These are phyloP conservation scores for Cepphus grylle DNA, from an alignment of 2,113 vertebrate species.

Conservation along the genomic window DNA sequence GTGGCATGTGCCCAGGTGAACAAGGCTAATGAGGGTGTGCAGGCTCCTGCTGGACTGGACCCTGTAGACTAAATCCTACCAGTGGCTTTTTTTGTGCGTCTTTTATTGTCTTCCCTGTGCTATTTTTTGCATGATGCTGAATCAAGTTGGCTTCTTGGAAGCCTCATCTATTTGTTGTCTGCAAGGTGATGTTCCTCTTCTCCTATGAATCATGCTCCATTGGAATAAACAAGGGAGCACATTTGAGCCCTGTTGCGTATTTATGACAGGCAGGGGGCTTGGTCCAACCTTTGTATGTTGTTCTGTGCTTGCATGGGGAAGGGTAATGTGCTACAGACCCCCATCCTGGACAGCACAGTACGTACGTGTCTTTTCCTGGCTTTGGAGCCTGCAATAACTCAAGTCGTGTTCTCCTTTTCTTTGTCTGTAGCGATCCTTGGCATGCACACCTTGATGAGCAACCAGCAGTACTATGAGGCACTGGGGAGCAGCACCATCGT, in stretches of 20 bases:
- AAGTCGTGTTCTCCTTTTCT: background rate
- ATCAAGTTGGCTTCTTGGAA: background rate
- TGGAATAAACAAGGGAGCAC: background rate
- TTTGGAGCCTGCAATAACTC: background rate
- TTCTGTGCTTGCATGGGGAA: background rate
- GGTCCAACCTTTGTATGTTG: background rate
- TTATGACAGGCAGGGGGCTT: background rate
- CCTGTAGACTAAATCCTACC: background rate
- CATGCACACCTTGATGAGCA: slow-evolving; percentile 99
- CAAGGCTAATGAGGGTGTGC: background rate
- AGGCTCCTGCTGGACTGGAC: background rate
- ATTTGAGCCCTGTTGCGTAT: background rate
- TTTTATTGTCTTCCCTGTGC: background rate
- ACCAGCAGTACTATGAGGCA: slow-evolving; percentile 98
- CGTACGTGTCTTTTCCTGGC: background rate
- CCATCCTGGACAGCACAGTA: background rate
- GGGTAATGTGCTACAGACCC: accelerated
- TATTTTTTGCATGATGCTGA: background rate
- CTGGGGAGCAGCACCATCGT: slow-evolving; percentile 94
- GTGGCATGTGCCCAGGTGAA: background rate
- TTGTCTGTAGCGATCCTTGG: slow-evolving; percentile 88
- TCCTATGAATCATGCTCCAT: background rate
- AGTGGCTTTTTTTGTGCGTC: background rate
- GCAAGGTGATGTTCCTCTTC: background rate
- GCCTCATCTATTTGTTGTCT: background rate